Evolutionary conservation across 2,113 vertebrate species (phyloP).

Genomic region (Barnardius zonarius): DNA sequence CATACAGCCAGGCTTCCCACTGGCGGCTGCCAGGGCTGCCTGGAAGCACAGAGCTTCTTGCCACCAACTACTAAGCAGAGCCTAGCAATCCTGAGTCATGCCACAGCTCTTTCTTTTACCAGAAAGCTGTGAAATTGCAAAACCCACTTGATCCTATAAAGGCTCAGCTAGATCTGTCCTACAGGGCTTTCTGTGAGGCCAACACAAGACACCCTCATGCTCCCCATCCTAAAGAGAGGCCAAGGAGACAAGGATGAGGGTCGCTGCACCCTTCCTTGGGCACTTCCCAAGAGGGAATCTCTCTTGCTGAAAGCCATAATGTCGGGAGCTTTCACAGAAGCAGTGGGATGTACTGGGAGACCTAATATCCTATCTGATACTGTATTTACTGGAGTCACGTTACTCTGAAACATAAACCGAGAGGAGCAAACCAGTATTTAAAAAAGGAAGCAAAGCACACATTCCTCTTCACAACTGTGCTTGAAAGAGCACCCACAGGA

Average conservation of each 20-base stretch:
- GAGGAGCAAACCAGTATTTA: not conserved
- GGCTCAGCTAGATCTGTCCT: not conserved
- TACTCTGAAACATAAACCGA: slow-evolving; percentile 41
- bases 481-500: not conserved
- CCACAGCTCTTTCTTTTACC: not conserved
- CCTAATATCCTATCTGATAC: not conserved
- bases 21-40: not conserved
- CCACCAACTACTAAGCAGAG: not conserved
- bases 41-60: not conserved
- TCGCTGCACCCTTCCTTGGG: not conserved
- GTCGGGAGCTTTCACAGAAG: not conserved
- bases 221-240: not conserved
- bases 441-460: not conserved
- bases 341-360: not conserved
- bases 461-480: not conserved
- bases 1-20: not conserved
- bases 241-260: not conserved
- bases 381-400: not conserved
- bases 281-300: not conserved
- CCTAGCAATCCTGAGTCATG: not conserved
- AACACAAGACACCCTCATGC: not conserved
- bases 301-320: not conserved
- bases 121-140: not conserved
- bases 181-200: not conserved
- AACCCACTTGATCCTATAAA: not conserved